Conservation (phyloP, 2,797 vertebrate species). For the Anguilla obscura region DNA sequence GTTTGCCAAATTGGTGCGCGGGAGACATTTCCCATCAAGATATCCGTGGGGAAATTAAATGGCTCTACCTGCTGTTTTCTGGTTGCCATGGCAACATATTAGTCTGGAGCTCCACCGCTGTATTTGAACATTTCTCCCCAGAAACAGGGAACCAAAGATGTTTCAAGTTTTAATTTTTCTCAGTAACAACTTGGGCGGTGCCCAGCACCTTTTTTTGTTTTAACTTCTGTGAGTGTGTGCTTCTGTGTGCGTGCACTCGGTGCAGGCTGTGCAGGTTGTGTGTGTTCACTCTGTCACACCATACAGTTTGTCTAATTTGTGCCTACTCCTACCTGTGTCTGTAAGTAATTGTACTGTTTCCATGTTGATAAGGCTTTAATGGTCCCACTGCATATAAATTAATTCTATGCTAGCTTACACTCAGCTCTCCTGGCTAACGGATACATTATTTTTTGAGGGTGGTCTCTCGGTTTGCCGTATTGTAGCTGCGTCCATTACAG, state of each 20-base stretch:
- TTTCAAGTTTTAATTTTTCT: conserved; percentile 34
- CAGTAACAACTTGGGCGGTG: conserved; percentile 22
- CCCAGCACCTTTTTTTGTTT: not conserved
- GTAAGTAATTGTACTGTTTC: conserved; percentile 60
- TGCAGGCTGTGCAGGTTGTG: not conserved
- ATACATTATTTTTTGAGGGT: conserved; percentile 60
- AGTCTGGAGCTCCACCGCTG: conserved; percentile 34
- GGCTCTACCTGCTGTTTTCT: conserved; percentile 47
- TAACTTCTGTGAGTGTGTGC: not conserved
- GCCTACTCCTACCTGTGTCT: not conserved
- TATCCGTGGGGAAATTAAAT: conserved; percentile 44
- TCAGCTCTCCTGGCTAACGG: conserved; percentile 58
- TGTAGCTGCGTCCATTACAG: not conserved
- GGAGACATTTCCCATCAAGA: conserved; percentile 40
- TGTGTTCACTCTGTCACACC: too few relatives aligned
- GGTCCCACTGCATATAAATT: conserved; percentile 61
- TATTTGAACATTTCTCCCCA: conserved; percentile 31
- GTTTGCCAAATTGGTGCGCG: conserved; percentile 32
- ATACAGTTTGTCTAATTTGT: not conserved
- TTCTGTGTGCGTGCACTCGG: not conserved
- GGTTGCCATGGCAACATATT: conserved; percentile 53
- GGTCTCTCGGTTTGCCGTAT: conserved; percentile 2
- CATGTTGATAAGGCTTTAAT: conserved; percentile 65
- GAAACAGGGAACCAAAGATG: conserved; percentile 31
- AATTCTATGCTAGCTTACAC: conserved; percentile 70